These are phyloP conservation scores for Zootoca vivipara DNA, from an alignment of 2,113 vertebrate species.

Conservation along the genomic window DNA sequence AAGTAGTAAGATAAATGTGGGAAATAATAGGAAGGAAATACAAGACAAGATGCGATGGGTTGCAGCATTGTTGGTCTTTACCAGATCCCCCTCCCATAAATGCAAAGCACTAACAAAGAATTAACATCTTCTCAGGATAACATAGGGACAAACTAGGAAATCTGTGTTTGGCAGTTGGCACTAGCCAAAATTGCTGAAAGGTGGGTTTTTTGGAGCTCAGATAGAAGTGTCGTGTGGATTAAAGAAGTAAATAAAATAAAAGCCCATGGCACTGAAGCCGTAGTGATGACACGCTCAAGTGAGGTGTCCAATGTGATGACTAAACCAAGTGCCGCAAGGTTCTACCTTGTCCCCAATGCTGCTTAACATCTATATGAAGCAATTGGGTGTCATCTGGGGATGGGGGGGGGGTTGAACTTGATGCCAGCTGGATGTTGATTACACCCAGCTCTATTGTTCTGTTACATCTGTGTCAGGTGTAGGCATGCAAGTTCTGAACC, in stretches of 20 bases:
- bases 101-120: background rate
- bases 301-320: background rate
- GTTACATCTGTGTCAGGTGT: no score
- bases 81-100: background rate
- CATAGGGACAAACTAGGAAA: background rate
- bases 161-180: background rate
- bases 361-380: no score
- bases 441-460: no score
- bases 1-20: background rate
- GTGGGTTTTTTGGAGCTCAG: background rate
- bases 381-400: no score
- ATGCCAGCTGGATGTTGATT: no score
- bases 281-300: background rate
- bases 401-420: no score
- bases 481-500: no score
- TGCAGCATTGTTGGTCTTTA: background rate
- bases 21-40: background rate
- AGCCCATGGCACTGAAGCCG: background rate
- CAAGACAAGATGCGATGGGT: background rate
- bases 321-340: no score
- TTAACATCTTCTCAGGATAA: background rate
- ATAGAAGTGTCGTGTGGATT: background rate
- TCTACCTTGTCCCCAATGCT: no score
- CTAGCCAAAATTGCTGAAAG: background rate
- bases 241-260: background rate